These are phyloP conservation scores for Sebastes matsubarae DNA, from an alignment of 2,797 vertebrate species.

Conservation along the genomic window DNA sequence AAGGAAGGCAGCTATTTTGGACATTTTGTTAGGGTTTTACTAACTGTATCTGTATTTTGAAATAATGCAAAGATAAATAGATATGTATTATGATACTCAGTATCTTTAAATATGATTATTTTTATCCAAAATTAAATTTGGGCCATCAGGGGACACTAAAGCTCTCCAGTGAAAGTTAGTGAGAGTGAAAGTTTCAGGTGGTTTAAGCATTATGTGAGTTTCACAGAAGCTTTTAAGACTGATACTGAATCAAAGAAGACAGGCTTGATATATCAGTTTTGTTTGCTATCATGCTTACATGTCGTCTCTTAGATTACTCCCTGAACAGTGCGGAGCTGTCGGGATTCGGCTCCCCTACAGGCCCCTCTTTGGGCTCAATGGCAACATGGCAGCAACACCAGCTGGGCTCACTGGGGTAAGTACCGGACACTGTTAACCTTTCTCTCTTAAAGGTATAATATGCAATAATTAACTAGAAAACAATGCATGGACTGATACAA, in stretches of 20 bases:
- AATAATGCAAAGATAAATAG: neutral
- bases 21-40: no score
- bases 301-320: constrained; percentile 86
- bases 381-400: constrained; percentile 93
- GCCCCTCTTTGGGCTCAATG: constrained; percentile 87
- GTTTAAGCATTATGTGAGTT: neutral
- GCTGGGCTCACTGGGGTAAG: constrained; percentile 90
- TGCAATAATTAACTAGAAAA: neutral
- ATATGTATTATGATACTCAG: neutral
- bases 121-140: neutral
- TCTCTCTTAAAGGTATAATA: neutral
- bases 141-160: neutral
- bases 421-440: neutral
- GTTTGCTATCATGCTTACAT: neutral
- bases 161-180: neutral
- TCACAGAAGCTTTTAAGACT: neutral
- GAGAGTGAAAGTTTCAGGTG: neutral
- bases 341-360: constrained; percentile 87
- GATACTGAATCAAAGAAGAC: neutral
- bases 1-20: neutral
- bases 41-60: neutral
- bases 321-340: constrained; percentile 91
- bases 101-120: neutral
- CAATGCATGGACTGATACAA: neutral
- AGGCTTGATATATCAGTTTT: neutral